phyloP scores from a whole-genome alignment of 2,888 invertebrate species.

The Halictus ligatus region DNA sequence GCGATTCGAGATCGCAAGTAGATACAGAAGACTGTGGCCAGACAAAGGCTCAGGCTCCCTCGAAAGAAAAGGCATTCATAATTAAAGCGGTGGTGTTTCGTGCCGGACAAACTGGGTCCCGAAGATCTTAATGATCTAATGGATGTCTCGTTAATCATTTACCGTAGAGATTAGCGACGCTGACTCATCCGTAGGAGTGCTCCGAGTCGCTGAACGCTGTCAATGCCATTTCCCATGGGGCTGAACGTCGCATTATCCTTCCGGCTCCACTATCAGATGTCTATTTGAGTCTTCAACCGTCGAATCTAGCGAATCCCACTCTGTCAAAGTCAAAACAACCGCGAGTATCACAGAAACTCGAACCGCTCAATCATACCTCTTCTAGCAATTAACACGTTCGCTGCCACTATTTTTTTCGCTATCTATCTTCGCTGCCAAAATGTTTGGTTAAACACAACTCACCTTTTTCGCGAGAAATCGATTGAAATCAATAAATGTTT shows the following conservation, averaged over 20 bases:
- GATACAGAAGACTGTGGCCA: neutral
- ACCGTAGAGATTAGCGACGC: slow-evolving; percentile 41
- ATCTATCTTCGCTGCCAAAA: too few relatives aligned
- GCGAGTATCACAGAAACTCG: neutral
- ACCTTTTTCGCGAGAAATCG: too few relatives aligned
- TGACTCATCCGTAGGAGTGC: slow-evolving; percentile 45
- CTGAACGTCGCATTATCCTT: slow-evolving; percentile 30
- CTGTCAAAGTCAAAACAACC: neutral
- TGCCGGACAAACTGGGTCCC: slow-evolving; percentile 6
- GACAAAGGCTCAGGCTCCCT: neutral
- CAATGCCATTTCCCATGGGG: slow-evolving; percentile 31
- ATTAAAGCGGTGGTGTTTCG: slow-evolving; percentile 30
- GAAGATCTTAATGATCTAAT: slow-evolving; percentile 47
- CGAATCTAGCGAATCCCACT: slow-evolving; percentile 16
- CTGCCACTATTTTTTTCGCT: too few relatives aligned
- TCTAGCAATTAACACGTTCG: neutral
- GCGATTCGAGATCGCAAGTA: neutral
- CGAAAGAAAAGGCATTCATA: slow-evolving; percentile 13
- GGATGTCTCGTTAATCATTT: slow-evolving; percentile 51
- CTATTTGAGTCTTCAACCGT: slow-evolving; percentile 21
- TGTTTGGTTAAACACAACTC: too few relatives aligned
- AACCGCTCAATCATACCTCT: neutral
- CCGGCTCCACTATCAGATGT: slow-evolving; percentile 58
- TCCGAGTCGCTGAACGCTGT: neutral
- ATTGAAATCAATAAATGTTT: too few relatives aligned